Evolutionary conservation across 1,140 invertebrate genomes (phyloP).

Genomic region (Nebria ingens): DNA sequence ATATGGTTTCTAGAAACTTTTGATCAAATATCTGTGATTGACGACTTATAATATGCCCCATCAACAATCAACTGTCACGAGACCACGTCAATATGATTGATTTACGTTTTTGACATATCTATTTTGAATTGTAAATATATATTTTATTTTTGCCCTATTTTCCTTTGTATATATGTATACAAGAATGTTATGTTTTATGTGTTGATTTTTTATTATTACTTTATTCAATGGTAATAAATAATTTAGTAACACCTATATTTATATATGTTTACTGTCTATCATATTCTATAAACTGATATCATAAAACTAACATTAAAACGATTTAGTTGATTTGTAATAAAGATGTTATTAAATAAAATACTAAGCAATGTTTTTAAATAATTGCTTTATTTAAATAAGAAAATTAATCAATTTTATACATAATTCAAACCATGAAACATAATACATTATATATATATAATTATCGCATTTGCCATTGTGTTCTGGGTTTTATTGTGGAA

Average conservation of each 20-base stretch:
- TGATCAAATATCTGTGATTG: conserved; percentile 7
- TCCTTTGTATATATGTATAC: no score
- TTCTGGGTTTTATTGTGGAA: conserved; percentile 14
- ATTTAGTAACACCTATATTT: background rate
- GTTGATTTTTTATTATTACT: no score
- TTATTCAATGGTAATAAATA: no score
- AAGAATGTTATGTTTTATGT: no score
- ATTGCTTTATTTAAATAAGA: background rate
- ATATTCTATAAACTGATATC: background rate
- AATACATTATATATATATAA: background rate
- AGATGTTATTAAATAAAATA: conserved; percentile 5
- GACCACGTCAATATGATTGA: background rate
- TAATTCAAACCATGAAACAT: no score
- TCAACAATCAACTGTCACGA: background rate
- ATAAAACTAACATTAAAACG: background rate
- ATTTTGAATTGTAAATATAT: no score
- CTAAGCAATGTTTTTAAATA: conserved; percentile 2
- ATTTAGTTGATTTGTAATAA: conserved; percentile 3
- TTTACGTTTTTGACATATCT: no score
- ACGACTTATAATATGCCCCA: background rate
- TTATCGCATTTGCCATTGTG: background rate
- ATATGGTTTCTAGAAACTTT: no score
- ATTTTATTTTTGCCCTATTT: no score
- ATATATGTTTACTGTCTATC: conserved; percentile 2
- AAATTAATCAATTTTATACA: background rate